Conservation (phyloP, 2,888 invertebrate species). For the Miltochrista miniata region DNA sequence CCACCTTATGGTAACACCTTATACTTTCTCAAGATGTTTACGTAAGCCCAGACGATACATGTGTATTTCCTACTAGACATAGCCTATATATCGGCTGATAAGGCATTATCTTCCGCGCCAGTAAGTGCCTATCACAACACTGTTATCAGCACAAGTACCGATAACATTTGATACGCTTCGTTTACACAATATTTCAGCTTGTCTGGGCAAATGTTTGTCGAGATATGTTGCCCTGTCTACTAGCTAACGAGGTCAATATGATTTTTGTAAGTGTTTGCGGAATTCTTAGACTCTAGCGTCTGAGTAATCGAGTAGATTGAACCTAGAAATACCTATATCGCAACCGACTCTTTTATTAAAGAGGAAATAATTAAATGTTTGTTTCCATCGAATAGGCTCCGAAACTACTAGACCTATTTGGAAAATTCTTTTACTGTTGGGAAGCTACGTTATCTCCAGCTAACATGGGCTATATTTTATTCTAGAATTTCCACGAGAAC, state of each 20-base stretch:
- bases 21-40: neutral
- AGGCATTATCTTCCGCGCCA: constrained; percentile 24
- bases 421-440: too few species aligned
- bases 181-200: constrained; percentile 62
- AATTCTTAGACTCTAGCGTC: constrained; percentile 17
- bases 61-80: neutral
- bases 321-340: too few species aligned
- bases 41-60: neutral
- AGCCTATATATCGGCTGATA: constrained; percentile 26
- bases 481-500: too few species aligned
- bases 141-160: constrained; percentile 51
- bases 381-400: too few species aligned
- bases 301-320: too few species aligned
- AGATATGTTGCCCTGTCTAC: constrained; percentile 54
- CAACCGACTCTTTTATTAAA: too few species aligned
- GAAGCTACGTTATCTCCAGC: too few species aligned
- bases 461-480: too few species aligned
- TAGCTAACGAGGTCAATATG: constrained; percentile 56
- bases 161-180: constrained; percentile 65
- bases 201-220: constrained; percentile 73
- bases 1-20: neutral
- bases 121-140: constrained; percentile 9
- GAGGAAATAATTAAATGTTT: too few species aligned
- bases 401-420: too few species aligned
- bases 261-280: constrained; percentile 37